Percentiles rank a stretch among this genome's conserved stretches.
Conservation (phyloP, 2,888 invertebrate genomes). For the Orthosia incerta region DNA sequence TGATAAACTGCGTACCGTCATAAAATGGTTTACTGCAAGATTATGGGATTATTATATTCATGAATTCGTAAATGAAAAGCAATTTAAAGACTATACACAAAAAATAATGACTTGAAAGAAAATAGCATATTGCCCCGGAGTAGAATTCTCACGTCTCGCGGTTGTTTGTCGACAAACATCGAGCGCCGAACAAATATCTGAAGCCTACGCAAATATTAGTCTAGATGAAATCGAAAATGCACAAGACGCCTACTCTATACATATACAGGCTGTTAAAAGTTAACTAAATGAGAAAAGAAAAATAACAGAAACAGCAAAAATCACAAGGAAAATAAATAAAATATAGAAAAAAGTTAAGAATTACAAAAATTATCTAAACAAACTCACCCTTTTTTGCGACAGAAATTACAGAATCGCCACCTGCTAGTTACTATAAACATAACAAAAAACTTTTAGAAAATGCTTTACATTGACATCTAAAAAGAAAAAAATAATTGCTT, state of each 20-base stretch:
- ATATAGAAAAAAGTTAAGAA: too few species aligned
- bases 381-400: too few species aligned
- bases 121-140: background rate
- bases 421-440: too few species aligned
- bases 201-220: conserved; percentile 33
- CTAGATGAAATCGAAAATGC: conserved; percentile 20
- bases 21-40: conserved; percentile 32
- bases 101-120: conserved; percentile 13
- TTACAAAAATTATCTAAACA: background rate
- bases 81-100: background rate
- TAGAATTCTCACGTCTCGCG: background rate
- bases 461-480: too few species aligned
- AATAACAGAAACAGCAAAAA: background rate
- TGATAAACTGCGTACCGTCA: background rate
- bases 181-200: conserved; percentile 25
- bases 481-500: too few species aligned
- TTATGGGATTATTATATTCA: conserved; percentile 36
- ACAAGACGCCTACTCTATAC: background rate
- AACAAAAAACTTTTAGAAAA: too few species aligned
- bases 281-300: background rate
- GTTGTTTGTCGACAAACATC: conserved; percentile 13
- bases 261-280: background rate
- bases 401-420: too few species aligned
- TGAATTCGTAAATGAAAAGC: conserved; percentile 36
- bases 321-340: background rate